Evolutionary conservation across 2,113 vertebrate genomes (phyloP).

Genomic region (Cyprinodon brontotheroides): DNA sequence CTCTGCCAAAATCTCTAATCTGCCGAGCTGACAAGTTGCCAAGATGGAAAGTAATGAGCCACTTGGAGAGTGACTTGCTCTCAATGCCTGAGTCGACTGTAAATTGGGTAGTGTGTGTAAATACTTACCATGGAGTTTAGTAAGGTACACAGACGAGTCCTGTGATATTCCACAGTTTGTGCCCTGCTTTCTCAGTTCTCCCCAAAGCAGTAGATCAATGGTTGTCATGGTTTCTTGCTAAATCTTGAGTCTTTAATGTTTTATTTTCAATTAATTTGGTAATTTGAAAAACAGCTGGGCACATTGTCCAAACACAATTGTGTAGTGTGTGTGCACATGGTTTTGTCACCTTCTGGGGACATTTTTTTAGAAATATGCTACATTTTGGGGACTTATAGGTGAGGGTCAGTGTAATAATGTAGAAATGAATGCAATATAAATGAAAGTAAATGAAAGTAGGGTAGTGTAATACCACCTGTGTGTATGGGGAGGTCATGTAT

Average conservation of each 20-base stretch:
- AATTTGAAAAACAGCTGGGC: neutral
- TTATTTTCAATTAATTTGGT: neutral
- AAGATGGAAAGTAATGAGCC: constrained; percentile 38
- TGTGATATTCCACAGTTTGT: neutral
- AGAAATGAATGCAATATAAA: too few species aligned
- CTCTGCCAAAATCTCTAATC: constrained; percentile 47
- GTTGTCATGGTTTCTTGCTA: neutral
- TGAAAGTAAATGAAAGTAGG: too few species aligned
- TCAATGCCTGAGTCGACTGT: constrained; percentile 7
- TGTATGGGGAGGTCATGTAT: too few species aligned
- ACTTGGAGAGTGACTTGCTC: constrained; percentile 29
- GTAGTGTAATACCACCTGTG: too few species aligned
- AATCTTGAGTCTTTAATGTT: neutral
- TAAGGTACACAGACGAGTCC: constrained; percentile 2
- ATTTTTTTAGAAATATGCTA: too few species aligned
- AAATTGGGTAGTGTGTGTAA: constrained; percentile 27
- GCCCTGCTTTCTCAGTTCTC: neutral
- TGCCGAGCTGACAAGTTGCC: constrained; percentile 41
- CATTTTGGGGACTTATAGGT: too few species aligned
- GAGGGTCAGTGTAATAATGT: too few species aligned
- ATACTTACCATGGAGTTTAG: constrained; percentile 3
- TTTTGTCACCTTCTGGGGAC: too few species aligned
- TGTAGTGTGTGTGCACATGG: neutral
- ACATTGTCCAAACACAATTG: neutral
- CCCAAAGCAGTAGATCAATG: neutral